A percentile compares a stretch with the other conserved stretches of the same genome.
Evolutionary conservation across 2,888 invertebrate genomes (phyloP).

Genomic region (Eilema depressum): DNA sequence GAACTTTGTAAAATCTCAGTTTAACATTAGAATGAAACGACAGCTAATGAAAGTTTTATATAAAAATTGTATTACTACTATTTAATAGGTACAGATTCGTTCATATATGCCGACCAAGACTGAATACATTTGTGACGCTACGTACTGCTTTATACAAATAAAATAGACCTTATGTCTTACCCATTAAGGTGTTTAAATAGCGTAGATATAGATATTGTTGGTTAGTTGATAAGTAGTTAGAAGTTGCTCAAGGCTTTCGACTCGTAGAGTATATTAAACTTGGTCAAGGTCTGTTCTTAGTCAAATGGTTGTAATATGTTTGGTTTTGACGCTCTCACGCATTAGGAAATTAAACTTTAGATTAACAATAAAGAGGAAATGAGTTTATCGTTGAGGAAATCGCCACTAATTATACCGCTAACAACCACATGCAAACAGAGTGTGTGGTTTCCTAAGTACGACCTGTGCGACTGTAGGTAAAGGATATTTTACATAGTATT

Average conservation of each 20-base stretch:
- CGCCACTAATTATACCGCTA: slow-evolving; percentile 21
- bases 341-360: slow-evolving; percentile 32
- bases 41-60: slow-evolving; percentile 31
- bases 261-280: slow-evolving; percentile 69
- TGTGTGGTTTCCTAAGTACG: background rate
- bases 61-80: too few relatives aligned
- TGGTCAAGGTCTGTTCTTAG: slow-evolving; percentile 67
- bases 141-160: slow-evolving; percentile 11
- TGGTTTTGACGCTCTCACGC: slow-evolving; percentile 45
- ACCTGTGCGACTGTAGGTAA: background rate
- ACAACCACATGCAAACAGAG: slow-evolving; percentile 7
- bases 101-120: slow-evolving; percentile 32
- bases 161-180: slow-evolving; percentile 17
- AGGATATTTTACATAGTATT: slow-evolving; percentile 6
- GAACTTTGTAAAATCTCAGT: background rate
- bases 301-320: slow-evolving; percentile 48
- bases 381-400: slow-evolving; percentile 31
- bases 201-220: slow-evolving; percentile 16
- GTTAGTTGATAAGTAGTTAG: slow-evolving; percentile 61
- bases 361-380: slow-evolving; percentile 32
- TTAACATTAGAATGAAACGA: background rate
- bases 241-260: slow-evolving; percentile 68
- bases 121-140: slow-evolving; percentile 33
- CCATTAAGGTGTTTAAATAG: slow-evolving; percentile 15
- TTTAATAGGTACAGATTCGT: slow-evolving; percentile 22